phyloP scores from a whole-genome alignment of 2,113 vertebrate genomes.

The Ceratotherium simum region DNA sequence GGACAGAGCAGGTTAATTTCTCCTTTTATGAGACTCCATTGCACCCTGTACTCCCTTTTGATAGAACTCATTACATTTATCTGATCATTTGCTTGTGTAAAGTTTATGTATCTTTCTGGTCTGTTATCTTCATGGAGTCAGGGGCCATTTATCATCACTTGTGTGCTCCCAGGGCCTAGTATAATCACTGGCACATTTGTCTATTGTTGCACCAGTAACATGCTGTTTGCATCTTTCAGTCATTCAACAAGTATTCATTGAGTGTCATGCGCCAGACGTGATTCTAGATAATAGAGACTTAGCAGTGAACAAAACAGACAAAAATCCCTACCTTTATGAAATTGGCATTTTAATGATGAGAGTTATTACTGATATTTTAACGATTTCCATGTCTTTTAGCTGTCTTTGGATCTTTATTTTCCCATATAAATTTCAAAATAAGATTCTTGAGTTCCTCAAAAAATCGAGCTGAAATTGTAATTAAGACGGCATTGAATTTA shows the following conservation, averaged over 20 bases:
- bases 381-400: background rate
- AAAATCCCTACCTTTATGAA: background rate
- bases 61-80: rapidly evolving
- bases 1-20: rapidly evolving
- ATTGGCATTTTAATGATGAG: background rate
- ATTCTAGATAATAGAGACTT: background rate
- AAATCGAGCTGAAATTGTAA: background rate
- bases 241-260: too few relatives aligned
- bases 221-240: rapidly evolving
- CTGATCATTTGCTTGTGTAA: background rate
- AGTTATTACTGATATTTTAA: background rate
- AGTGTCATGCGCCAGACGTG: rapidly evolving
- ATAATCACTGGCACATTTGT: too few relatives aligned
- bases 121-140: background rate
- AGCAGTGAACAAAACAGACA: background rate
- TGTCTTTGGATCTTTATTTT: background rate
- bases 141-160: background rate
- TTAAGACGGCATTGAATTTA: background rate
- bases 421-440: background rate
- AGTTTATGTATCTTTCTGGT: background rate
- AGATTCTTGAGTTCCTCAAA: background rate
- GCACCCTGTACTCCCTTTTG: background rate
- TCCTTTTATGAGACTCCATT: background rate
- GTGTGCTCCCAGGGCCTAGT: too few relatives aligned
- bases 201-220: rapidly evolving